phyloP scores from a whole-genome alignment of 2,113 vertebrate species.

The Xenotilapia leptura region DNA sequence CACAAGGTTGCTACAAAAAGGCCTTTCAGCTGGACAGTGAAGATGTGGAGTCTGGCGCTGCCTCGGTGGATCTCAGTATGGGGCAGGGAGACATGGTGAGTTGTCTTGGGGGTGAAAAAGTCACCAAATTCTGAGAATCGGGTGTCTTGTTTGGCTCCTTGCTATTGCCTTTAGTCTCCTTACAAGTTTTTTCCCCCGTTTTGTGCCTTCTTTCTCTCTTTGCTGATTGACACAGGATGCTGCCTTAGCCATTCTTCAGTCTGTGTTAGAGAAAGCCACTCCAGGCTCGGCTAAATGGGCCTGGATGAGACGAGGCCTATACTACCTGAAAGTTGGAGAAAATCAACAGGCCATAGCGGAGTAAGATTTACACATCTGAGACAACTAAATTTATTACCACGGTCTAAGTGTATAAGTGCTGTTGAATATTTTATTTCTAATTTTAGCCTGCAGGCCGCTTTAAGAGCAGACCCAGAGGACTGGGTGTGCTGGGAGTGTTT shows the following conservation, averaged over 20 bases:
- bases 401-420: not conserved
- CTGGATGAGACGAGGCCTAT: slow-evolving; percentile 90
- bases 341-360: slow-evolving; percentile 83
- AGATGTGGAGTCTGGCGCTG: slow-evolving; percentile 83
- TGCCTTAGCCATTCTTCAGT: slow-evolving; percentile 80
- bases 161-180: not conserved
- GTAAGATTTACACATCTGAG: slow-evolving; percentile 68
- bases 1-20: slow-evolving; percentile 90
- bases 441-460: slow-evolving; percentile 88
- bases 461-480: slow-evolving; percentile 92
- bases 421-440: not conserved
- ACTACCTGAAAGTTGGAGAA: slow-evolving; percentile 82
- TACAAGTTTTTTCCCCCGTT: rapidly evolving
- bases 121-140: not conserved
- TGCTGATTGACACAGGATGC: slow-evolving; percentile 70
- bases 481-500: slow-evolving; percentile 94
- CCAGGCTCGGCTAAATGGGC: slow-evolving; percentile 92
- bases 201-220: not conserved
- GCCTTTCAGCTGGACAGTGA: slow-evolving; percentile 86
- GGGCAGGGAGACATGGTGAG: slow-evolving; percentile 86
- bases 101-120: not conserved
- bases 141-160: not conserved
- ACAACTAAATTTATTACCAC: not conserved
- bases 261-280: slow-evolving; percentile 81
- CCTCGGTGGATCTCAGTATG: slow-evolving; percentile 86